Conservation (phyloP, 2,888 invertebrate species). For the Sarcophaga caerulescens region DNA sequence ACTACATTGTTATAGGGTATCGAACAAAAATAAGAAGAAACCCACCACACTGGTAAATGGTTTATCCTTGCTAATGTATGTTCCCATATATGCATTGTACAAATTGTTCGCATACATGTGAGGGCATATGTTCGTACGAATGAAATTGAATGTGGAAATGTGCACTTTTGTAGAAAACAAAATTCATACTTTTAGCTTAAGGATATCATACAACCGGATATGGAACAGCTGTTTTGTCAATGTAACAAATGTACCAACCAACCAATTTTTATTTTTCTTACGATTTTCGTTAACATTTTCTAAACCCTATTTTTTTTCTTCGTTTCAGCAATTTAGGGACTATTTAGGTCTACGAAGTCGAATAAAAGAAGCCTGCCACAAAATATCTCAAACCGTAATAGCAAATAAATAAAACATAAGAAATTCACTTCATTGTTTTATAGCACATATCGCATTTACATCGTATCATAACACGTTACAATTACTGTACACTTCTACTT, state of each 20-base stretch:
- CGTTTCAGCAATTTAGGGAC: not conserved
- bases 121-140: not conserved
- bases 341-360: not conserved
- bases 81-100: not conserved
- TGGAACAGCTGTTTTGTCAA: slow-evolving; percentile 57
- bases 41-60: not conserved
- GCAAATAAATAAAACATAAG: too few relatives aligned
- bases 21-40: not conserved
- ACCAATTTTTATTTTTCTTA: slow-evolving; percentile 27
- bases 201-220: slow-evolving; percentile 35
- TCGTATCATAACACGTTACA: too few relatives aligned
- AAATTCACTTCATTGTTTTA: too few relatives aligned
- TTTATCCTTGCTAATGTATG: not conserved
- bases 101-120: not conserved
- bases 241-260: slow-evolving; percentile 52
- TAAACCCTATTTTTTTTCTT: not conserved
- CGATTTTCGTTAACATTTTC: slow-evolving; percentile 9
- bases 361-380: not conserved
- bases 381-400: not conserved
- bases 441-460: too few relatives aligned
- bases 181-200: slow-evolving; percentile 38
- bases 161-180: slow-evolving; percentile 22
- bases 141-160: slow-evolving; percentile 44
- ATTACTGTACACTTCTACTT: too few relatives aligned
- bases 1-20: not conserved